These are phyloP conservation scores for Semaprochilodus insignis DNA, from an alignment of 2,797 vertebrate genomes.

Conservation along the genomic window DNA sequence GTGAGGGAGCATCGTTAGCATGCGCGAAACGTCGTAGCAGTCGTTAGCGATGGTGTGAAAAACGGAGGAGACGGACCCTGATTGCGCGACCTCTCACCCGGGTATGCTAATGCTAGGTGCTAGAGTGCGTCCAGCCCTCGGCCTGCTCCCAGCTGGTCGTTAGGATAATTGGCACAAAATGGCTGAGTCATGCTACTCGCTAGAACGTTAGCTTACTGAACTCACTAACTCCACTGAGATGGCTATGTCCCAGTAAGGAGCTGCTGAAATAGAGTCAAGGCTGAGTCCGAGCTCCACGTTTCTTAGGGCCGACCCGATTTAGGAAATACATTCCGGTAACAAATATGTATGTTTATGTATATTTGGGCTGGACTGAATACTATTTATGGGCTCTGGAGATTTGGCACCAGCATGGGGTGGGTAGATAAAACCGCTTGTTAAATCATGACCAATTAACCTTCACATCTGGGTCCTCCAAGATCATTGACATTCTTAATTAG, in stretches of 20 bases:
- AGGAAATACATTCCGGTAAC: too few relatives aligned
- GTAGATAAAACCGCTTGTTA: too few relatives aligned
- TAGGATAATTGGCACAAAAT: constrained; percentile 79
- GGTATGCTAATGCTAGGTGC: constrained; percentile 73
- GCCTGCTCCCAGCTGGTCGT: constrained; percentile 70
- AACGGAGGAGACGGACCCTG: constrained; percentile 65
- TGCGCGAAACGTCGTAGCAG: constrained; percentile 64
- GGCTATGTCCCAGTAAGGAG: not conserved
- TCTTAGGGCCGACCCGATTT: too few relatives aligned
- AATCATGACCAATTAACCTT: too few relatives aligned
- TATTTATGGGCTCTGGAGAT: too few relatives aligned
- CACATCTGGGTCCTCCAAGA: too few relatives aligned
- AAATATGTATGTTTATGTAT: too few relatives aligned
- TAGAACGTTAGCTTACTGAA: constrained; percentile 61
- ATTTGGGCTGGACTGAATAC: too few relatives aligned
- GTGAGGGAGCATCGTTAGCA: constrained; percentile 59
- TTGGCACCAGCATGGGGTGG: too few relatives aligned
- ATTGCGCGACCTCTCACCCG: constrained; percentile 79
- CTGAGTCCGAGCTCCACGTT: not conserved
- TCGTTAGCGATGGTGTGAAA: constrained; percentile 68
- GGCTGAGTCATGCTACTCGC: constrained; percentile 68
- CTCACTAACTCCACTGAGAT: constrained; percentile 35
- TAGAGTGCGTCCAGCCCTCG: constrained; percentile 51
- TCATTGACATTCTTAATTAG: too few relatives aligned
- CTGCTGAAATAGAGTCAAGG: not conserved